Evolutionary conservation across 2,888 invertebrate genomes (phyloP), one percentile per base, ranked within the genome.

Genomic region (Scaptomyza polygonia): DNA sequence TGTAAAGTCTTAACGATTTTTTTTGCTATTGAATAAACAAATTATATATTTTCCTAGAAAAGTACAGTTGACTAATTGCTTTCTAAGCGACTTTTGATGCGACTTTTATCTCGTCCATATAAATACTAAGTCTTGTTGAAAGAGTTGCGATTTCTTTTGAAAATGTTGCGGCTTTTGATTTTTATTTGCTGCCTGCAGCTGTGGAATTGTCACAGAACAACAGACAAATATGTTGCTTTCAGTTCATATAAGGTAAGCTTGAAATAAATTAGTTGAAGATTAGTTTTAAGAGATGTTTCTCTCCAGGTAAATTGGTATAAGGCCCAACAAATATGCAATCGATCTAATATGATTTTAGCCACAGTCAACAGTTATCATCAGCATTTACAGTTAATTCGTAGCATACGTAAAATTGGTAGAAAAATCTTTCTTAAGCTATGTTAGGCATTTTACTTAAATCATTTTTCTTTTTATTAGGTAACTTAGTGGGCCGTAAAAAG

Each of bases 41-140:
- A 66, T 85, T 82, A 79, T 82, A 79, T 82, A 86, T 82, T 82
- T 82, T 82, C 83, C 70, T 86, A 86, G 78, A 85, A 77, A 65
- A 12, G n/a, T 36, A 16, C n/a, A 2, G 25, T 8, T 43, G 5
- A 40, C 49, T 72, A 85, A 85, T 77, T 40, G 42, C 48, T 72
- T 75, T 85, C 59, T 85, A 36, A 81, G 48, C 51, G 69, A 48
- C n/a, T 54, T 65, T 51, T 69, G 40, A 77, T 65, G 67, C n/a
- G 32, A 16, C 29, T 56, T 0, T 53, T 52, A 42, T 42, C 47
- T 6, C n/a, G 5, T 7, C 18, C 27, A 51, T 81, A 79, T 76
- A 81, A 62, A 68, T 42, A 34, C 12, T 3, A n/a, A 11, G 14
- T n/a, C 4, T 5, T n/a, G 21, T 34, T 53, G 16, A 55, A 59